phyloP scores from a whole-genome alignment of 1,140 invertebrate species.

The Drosophila ogumai region DNA sequence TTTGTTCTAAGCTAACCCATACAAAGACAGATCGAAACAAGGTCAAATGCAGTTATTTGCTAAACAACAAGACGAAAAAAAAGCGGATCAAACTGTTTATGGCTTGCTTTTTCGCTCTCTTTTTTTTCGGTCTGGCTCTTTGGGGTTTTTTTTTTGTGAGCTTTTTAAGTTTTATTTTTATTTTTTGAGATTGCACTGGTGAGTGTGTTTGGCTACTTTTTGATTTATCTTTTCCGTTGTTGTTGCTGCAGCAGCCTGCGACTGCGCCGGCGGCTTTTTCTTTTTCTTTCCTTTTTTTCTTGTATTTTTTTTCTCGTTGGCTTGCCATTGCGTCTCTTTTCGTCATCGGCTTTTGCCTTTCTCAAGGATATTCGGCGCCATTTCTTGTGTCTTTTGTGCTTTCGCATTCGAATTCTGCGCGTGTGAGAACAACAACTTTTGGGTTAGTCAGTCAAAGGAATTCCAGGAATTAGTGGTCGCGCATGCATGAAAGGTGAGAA shows the following conservation, averaged over 20 bases:
- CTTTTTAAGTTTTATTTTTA: constrained; percentile 18
- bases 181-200: constrained; percentile 31
- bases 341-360: constrained; percentile 70
- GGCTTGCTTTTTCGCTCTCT: constrained; percentile 35
- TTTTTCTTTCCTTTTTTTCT: constrained; percentile 30
- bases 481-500: constrained; percentile 73
- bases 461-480: constrained; percentile 72
- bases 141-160: background rate
- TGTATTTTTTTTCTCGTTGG: background rate
- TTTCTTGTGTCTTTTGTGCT: constrained; percentile 32
- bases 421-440: constrained; percentile 72
- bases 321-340: constrained; percentile 27
- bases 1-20: constrained; percentile 74
- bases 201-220: constrained; percentile 72
- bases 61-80: constrained; percentile 40
- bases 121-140: constrained; percentile 48
- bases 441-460: constrained; percentile 82
- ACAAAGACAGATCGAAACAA: constrained; percentile 71
- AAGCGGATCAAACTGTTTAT: constrained; percentile 60
- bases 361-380: constrained; percentile 81
- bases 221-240: constrained; percentile 82
- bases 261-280: constrained; percentile 54
- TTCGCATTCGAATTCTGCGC: constrained; percentile 42
- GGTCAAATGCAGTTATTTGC: constrained; percentile 84
- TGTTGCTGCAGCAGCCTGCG: constrained; percentile 53